Evolutionary conservation across 2,113 vertebrate genomes (phyloP), one percentile per base, ranked within the genome.

Genomic region (Eonycteris spelaea): DNA sequence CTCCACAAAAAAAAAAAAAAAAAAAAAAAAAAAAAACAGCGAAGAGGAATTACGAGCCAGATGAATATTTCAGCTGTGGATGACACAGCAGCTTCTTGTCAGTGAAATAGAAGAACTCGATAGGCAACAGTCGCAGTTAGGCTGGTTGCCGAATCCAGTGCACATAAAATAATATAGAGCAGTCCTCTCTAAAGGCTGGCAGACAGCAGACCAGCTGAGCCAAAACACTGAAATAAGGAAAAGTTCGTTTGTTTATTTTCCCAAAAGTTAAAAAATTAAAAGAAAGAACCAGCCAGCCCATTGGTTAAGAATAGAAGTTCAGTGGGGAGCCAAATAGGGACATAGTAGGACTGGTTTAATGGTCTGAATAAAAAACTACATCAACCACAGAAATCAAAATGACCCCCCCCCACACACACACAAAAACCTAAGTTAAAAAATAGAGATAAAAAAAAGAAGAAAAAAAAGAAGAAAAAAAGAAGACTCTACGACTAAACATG

Each of bases 131-230:
- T 98, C 96, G 84, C 96, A 97, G 83, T 96, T 98, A 96, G 77
- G 97, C 84, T 98, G 97, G 98, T 98, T 98, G 92, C 95, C 80
- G 92, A 97, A 96, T 97, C 85, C 74, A 96, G 95, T 91, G 95
- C 67, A 97, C 80, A 97, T 97, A 96, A 97, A 98, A 98, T 97
- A 98, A 94, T 98, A 98, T 95, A 96, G 97, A 97, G 63, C 71
- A 96, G 51, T 95, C 79, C 85, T 94, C 38, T 96, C 92, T 95
- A 98, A 97, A 97, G 91, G 79, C 77, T 98, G 96, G 93, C 97
- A 97, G 86, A 97, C 73, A 68, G 95, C 43, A 93, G 68, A 98
- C 86, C 93, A 98, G 97, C 97, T 98, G 97, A 98, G 93, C 91
- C 96, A 97, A 98, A 78, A 71, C 89, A 90, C 92, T 84, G 96